Conservation (phyloP, 1,140 invertebrate species). For the Chlorops oryzae region DNA sequence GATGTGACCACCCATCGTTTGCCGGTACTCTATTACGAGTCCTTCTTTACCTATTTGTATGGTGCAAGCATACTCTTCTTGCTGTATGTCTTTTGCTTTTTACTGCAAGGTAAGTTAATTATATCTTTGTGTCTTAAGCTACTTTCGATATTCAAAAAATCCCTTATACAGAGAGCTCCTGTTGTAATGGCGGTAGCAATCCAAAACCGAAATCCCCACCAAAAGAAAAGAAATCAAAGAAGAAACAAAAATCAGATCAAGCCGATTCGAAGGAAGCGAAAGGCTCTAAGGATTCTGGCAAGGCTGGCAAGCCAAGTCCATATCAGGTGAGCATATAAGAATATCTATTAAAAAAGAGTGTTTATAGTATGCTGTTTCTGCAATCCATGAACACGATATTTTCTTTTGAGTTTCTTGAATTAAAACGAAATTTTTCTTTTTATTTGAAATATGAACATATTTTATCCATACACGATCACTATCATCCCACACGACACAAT, state of each 20-base stretch:
- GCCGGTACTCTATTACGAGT: conserved; percentile 87
- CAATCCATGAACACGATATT: too few species aligned
- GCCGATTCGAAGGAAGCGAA: conserved; percentile 52
- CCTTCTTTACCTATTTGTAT: conserved; percentile 96
- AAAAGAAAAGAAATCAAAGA: conserved; percentile 68
- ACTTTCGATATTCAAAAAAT: too few species aligned
- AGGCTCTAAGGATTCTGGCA: conserved; percentile 55
- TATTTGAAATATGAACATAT: too few species aligned
- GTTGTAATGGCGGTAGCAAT: conserved; percentile 56
- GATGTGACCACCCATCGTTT: conserved; percentile 88
- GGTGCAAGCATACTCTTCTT: conserved; percentile 91
- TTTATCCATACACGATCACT: too few species aligned
- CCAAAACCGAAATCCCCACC: conserved; percentile 61
- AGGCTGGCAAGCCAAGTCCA: conserved; percentile 53
- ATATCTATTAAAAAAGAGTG: too few species aligned
- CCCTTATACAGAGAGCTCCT: conserved; percentile 62
- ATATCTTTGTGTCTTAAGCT: conserved; percentile 4
- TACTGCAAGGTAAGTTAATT: conserved; percentile 65
- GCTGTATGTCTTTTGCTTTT: conserved; percentile 93
- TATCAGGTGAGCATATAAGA: conserved; percentile 50
- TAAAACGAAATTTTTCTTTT: too few species aligned
- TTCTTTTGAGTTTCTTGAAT: too few species aligned
- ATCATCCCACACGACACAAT: too few species aligned
- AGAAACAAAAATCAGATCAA: conserved; percentile 52
- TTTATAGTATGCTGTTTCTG: too few species aligned